Conservation (phyloP, 2,113 vertebrate genomes). For the Dermatemys mawii region DNA sequence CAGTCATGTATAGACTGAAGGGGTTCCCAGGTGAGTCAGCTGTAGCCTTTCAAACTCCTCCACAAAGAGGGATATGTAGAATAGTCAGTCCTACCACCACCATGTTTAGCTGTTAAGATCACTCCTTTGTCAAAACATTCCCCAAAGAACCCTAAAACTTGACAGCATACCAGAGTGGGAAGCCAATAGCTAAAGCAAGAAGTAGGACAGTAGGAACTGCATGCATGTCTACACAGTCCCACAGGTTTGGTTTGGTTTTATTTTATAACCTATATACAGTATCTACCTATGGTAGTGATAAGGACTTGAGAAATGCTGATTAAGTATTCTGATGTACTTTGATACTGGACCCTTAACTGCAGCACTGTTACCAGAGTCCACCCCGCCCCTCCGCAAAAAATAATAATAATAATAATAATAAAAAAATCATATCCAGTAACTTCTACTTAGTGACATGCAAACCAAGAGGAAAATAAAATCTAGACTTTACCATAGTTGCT, state of each 20-base stretch:
- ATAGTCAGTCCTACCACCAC: not conserved
- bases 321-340: not conserved
- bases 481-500: constrained; percentile 95
- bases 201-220: not conserved
- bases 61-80: not conserved
- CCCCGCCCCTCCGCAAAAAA: too few species aligned
- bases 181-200: not conserved
- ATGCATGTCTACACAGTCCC: not conserved
- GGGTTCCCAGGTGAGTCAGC: not conserved
- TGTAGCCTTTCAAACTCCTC: not conserved
- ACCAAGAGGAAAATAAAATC: not conserved
- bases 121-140: not conserved
- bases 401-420: too few species aligned
- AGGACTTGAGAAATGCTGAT: not conserved
- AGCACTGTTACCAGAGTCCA: not conserved
- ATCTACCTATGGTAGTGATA: not conserved
- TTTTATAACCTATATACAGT: not conserved
- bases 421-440: not conserved
- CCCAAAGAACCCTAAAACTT: not conserved
- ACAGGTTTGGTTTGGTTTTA: not conserved
- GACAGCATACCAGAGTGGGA: not conserved
- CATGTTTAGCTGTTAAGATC: not conserved
- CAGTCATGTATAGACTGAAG: not conserved
- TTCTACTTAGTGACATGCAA: not conserved
- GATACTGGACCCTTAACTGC: not conserved